A percentile compares a stretch with the other conserved stretches of the same genome.
phyloP scores from a whole-genome alignment of 2,797 vertebrate species.

The Kryptopterus vitreolus region DNA sequence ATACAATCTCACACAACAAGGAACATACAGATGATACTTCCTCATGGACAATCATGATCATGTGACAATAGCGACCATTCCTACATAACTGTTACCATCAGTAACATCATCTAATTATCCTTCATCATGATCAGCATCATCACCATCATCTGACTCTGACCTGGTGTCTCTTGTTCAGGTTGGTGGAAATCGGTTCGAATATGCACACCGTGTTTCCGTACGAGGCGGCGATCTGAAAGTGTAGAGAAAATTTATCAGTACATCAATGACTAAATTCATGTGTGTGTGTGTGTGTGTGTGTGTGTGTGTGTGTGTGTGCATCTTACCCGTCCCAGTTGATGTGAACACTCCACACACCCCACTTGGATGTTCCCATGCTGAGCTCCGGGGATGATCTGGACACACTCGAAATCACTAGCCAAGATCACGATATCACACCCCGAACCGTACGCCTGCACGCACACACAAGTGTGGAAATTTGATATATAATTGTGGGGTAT shows the following conservation, averaged over 20 bases:
- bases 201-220: slow-evolving; percentile 98
- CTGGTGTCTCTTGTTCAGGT: slow-evolving; percentile 82
- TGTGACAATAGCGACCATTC: background rate
- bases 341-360: slow-evolving; percentile 97
- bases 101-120: background rate
- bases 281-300: background rate
- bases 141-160: slow-evolving; percentile 50
- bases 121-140: background rate
- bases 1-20: background rate
- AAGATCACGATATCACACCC: slow-evolving; percentile 97
- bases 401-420: slow-evolving; percentile 96
- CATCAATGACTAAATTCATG: background rate
- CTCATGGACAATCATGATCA: background rate
- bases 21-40: background rate
- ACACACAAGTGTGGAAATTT: background rate
- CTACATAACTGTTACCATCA: background rate
- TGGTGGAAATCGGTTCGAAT: slow-evolving; percentile 91
- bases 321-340: slow-evolving; percentile 95
- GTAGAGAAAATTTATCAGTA: slow-evolving; percentile 23
- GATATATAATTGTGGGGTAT: no score
- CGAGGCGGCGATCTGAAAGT: slow-evolving; percentile 93
- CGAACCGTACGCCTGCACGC: slow-evolving; percentile 90
- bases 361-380: slow-evolving; percentile 99
- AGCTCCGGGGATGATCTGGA: slow-evolving; percentile 98
- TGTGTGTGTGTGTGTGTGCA: slow-evolving; percentile 2